Evolutionary conservation across 2,888 invertebrate species (phyloP), one percentile per base, ranked within the genome.

Genomic region (Acleris emargana): DNA sequence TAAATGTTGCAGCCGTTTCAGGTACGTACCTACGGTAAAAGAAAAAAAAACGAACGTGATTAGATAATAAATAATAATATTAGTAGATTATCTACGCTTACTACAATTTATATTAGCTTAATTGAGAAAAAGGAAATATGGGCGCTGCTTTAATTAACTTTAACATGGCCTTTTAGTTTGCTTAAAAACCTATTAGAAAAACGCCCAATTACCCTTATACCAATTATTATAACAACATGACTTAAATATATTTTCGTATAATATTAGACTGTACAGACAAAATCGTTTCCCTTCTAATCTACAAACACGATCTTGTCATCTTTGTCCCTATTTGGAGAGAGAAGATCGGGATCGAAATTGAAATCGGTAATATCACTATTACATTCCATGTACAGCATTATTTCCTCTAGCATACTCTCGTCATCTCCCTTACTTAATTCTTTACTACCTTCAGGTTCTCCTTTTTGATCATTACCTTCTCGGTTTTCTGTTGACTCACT

Each of bases 391-490:
- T 86, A 87, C 63, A 89, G 80, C 79, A 89, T 80, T 75, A 92
- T 90, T 77, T 91, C 91, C n/a, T 87, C 82, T 0, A 90, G 76
- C 87, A 92, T 88, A 66, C 83, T 79, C 51, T 86, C 81, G 54
- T 76, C 80, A 62, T 84, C 78, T 53, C 75, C 77, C 43, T 73
- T 76, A 49, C 77, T 75, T 17, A 67, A 55, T 47, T 62, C 53
- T 50, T 61, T 64, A 17, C 69, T 64, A 59, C 20, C 20, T 28
- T 58, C 67, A 59, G 52, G 58, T 18, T 68, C 59, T 62, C 32
- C 28, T 45, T 25, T 64, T 62, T 66, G 61, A 59, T 62, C 42
- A 43, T 72, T 69, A 28, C 73, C 70, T 63, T 61, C 66, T 18
- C 62, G 64, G 59, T 70, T 70, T 54, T 73, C 73, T 32, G 28